These are phyloP conservation scores for Gymnopithys bicolor DNA, from an alignment of 2,797 vertebrate species.

Conservation along the genomic window DNA sequence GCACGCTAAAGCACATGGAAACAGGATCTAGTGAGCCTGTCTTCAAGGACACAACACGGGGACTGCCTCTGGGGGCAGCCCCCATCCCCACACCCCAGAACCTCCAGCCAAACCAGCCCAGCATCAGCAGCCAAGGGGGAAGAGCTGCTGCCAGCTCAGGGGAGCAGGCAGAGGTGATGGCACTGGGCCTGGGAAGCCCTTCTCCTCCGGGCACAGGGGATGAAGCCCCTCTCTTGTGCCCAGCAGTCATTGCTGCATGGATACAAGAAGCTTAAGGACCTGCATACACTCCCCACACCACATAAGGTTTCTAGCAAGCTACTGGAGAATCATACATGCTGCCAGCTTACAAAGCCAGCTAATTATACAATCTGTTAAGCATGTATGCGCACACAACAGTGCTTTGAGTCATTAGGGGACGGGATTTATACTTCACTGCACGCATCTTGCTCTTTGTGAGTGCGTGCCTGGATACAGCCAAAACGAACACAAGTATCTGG, in stretches of 20 bases:
- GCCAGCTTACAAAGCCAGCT: conserved; percentile 50
- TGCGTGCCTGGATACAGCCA: conserved; percentile 66
- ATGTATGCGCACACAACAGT: conserved; percentile 44
- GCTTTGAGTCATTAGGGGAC: conserved; percentile 50
- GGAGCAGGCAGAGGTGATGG: not conserved
- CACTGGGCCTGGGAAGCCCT: not conserved
- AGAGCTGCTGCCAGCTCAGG: not conserved
- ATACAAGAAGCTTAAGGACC: not conserved
- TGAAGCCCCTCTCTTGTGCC: not conserved
- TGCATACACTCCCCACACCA: not conserved
- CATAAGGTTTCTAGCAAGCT: not conserved
- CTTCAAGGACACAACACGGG: not conserved
- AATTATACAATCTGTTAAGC: conserved; percentile 68
- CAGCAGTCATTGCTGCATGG: rapidly evolving
- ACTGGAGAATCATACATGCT: not conserved
- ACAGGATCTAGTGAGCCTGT: rapidly evolving
- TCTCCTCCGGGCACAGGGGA: not conserved
- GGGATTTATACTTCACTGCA: conserved; percentile 72
- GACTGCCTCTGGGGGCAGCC: not conserved
- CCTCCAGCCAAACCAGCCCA: not conserved
- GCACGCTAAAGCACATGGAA: rapidly evolving
- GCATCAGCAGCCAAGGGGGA: not conserved
- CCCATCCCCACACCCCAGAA: not conserved
- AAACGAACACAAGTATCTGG: conserved; percentile 62
- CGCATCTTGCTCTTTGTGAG: conserved; percentile 67